Evolutionary conservation across 2,888 invertebrate species (phyloP).

Genomic region (Pyrrhosoma nymphula): DNA sequence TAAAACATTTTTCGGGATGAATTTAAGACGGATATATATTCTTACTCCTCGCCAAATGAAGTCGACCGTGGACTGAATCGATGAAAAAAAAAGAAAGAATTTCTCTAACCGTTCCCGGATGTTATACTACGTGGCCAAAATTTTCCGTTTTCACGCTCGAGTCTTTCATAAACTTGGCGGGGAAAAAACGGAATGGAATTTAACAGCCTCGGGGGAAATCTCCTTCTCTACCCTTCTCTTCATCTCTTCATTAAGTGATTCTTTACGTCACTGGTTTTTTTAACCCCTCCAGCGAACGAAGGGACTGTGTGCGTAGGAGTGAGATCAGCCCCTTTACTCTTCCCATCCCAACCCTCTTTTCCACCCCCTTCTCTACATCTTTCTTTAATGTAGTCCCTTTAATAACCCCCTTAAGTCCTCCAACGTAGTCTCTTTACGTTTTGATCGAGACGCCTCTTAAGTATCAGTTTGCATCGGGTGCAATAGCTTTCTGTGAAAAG

Average conservation of each 20-base stretch:
- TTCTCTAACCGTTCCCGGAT: not conserved
- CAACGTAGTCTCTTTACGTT: not conserved
- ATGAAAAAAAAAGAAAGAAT: not conserved
- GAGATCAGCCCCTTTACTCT: not conserved
- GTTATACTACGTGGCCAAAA: not conserved
- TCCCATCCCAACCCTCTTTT: no score
- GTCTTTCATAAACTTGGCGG: not conserved
- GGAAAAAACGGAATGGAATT: conserved; percentile 7
- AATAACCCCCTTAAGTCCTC: not conserved
- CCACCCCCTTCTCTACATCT: not conserved
- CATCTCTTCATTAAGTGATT: conserved; percentile 32
- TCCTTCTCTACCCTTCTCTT: not conserved
- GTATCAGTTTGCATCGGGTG: no score
- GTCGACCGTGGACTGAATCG: not conserved
- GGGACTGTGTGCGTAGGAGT: not conserved
- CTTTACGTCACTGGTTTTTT: not conserved
- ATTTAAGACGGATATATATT: not conserved
- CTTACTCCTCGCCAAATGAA: not conserved
- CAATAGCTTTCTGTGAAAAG: no score
- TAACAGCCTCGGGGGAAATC: not conserved
- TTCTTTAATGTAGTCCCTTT: not conserved
- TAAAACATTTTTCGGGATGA: not conserved
- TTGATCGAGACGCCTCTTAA: no score
- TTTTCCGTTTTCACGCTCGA: not conserved
- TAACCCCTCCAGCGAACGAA: not conserved